Percentiles rank a stretch among this genome's conserved stretches.
These are phyloP conservation scores for Euplagia quadripunctaria DNA, from an alignment of 2,888 invertebrate species.

Conservation along the genomic window DNA sequence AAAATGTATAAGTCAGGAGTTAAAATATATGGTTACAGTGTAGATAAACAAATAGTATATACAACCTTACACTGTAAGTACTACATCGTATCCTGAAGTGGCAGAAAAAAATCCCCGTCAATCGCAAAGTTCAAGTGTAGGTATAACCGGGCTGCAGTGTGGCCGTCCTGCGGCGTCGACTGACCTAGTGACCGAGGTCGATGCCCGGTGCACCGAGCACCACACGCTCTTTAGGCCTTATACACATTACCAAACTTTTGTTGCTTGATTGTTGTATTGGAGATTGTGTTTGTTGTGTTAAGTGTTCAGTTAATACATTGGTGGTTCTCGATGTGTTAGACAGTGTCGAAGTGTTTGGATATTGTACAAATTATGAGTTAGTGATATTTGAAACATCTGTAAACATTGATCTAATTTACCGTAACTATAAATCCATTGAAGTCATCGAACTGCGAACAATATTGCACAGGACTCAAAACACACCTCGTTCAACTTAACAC, in stretches of 20 bases:
- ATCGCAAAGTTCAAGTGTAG: conserved; percentile 80
- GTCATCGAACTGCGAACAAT: too few species aligned
- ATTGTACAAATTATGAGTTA: not conserved
- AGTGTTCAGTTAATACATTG: not conserved
- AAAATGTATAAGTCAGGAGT: not conserved
- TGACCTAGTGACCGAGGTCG: conserved; percentile 84
- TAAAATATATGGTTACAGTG: not conserved
- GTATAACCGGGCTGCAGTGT: conserved; percentile 58
- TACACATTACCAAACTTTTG: conserved; percentile 12
- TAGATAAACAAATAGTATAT: not conserved
- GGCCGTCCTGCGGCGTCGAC: conserved; percentile 73
- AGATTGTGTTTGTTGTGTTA: not conserved
- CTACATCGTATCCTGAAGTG: conserved; percentile 18
- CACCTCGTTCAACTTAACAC: too few species aligned
- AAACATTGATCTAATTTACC: too few species aligned
- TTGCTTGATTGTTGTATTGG: not conserved
- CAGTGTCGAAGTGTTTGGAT: not conserved
- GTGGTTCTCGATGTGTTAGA: not conserved
- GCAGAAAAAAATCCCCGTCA: conserved; percentile 42
- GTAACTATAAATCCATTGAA: too few species aligned
- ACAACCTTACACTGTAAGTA: not conserved
- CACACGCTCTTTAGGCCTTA: conserved; percentile 36
- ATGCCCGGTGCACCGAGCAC: conserved; percentile 73
- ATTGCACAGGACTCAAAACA: too few species aligned
- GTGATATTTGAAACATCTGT: not conserved